Conservation (phyloP, 37 sponge, comb jelly and placozoan species). For the Chondrilla cf. caribensis region DNA sequence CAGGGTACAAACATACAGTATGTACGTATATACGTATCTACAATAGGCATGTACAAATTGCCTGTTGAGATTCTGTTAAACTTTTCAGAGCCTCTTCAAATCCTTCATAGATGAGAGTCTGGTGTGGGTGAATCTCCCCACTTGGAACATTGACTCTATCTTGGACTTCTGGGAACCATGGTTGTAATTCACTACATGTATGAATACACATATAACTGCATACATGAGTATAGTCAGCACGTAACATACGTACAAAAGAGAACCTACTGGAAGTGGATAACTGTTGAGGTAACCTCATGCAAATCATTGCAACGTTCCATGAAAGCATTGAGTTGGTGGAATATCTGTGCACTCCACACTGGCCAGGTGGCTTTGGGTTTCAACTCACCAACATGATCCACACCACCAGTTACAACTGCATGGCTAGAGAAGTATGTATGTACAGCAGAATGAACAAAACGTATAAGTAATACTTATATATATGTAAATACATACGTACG, state of each 20-base stretch:
- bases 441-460: no score
- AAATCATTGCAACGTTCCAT: constrained; percentile 93
- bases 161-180: no score
- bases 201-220: not conserved
- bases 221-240: not conserved
- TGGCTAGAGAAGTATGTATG: no score
- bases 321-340: constrained; percentile 63
- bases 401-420: not conserved
- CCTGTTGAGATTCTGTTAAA: not conserved
- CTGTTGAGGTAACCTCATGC: constrained; percentile 82
- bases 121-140: not conserved
- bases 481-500: not conserved
- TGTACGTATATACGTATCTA: not conserved
- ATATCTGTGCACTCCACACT: constrained; percentile 66
- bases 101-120: not conserved
- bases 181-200: no score
- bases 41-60: no score
- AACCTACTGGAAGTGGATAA: constrained; percentile 76
- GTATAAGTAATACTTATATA: not conserved
- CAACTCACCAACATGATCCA: not conserved
- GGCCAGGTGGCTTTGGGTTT: constrained; percentile 64
- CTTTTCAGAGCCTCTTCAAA: not conserved
- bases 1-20: constrained; percentile 17
- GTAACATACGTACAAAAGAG: no score
- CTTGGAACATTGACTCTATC: no score